Conservation (phyloP, 2,113 vertebrate genomes). For the Microcebus griseorufus region DNA sequence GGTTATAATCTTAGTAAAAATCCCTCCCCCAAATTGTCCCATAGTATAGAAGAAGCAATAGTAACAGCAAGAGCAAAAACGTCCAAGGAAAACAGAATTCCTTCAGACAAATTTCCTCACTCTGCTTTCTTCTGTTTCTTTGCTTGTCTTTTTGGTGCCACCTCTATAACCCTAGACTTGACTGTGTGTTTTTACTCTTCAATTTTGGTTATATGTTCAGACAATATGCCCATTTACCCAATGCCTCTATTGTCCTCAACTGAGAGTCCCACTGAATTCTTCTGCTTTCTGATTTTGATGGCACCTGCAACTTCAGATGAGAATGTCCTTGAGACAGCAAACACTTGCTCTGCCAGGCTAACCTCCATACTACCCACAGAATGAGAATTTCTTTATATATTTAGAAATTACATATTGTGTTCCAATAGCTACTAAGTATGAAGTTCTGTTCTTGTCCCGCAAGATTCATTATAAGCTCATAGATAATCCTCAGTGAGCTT, state of each 20-base stretch:
- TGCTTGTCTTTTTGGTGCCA: fast-evolving
- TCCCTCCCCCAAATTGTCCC: neutral
- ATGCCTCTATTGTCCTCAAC: neutral
- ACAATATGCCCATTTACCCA: neutral
- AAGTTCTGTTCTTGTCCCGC: neutral
- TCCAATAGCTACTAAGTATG: neutral
- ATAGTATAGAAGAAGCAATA: neutral
- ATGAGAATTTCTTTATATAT: neutral
- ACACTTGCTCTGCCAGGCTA: neutral
- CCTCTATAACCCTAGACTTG: neutral
- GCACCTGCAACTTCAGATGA: neutral
- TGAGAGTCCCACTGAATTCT: neutral
- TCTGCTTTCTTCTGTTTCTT: neutral
- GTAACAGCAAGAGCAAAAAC: neutral
- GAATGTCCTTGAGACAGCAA: neutral
- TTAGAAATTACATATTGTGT: neutral
- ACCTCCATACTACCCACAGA: neutral
- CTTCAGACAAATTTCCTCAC: neutral
- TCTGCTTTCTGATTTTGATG: neutral
- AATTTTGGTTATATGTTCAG: neutral
- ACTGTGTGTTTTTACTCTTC: neutral
- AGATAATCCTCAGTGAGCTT: neutral
- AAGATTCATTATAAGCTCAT: neutral
- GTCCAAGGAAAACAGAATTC: neutral
- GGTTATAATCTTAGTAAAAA: neutral